Conservation (phyloP, 2,888 invertebrate species). For the Epistrophella euchroma region DNA sequence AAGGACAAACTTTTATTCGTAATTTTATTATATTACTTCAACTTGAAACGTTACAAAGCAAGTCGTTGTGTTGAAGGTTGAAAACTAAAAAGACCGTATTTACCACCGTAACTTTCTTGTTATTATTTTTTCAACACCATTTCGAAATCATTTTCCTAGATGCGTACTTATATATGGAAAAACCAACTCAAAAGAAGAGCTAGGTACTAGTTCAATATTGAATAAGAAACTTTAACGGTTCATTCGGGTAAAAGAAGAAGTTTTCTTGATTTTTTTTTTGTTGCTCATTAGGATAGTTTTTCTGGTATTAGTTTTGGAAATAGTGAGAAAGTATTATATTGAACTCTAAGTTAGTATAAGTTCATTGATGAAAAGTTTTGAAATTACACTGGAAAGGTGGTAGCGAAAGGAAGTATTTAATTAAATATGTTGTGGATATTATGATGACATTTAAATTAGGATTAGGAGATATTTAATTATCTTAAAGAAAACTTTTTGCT, state of each 20-base stretch:
- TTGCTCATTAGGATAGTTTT: not conserved
- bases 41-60: slow-evolving; percentile 27
- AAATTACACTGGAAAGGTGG: not conserved
- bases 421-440: not conserved
- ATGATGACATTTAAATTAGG: too few species aligned
- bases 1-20: slow-evolving; percentile 64
- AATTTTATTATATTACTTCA: slow-evolving; percentile 59
- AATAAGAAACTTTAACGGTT: slow-evolving; percentile 26
- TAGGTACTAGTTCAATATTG: slow-evolving; percentile 43
- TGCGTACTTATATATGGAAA: not conserved
- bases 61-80: slow-evolving; percentile 27
- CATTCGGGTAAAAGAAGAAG: not conserved
- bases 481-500: too few species aligned
- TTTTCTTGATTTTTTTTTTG: slow-evolving; percentile 13
- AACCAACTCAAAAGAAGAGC: slow-evolving; percentile 25
- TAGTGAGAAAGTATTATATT: not conserved
- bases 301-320: not conserved
- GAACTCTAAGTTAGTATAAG: not conserved
- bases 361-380: slow-evolving; percentile 10
- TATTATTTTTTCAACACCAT: slow-evolving; percentile 39
- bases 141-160: slow-evolving; percentile 15
- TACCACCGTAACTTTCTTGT: slow-evolving; percentile 34
- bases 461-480: too few species aligned
- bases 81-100: slow-evolving; percentile 10
- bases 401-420: not conserved